phyloP scores from a whole-genome alignment of 92 coral and sea anemone genomes.

The Actinostola sp. region DNA sequence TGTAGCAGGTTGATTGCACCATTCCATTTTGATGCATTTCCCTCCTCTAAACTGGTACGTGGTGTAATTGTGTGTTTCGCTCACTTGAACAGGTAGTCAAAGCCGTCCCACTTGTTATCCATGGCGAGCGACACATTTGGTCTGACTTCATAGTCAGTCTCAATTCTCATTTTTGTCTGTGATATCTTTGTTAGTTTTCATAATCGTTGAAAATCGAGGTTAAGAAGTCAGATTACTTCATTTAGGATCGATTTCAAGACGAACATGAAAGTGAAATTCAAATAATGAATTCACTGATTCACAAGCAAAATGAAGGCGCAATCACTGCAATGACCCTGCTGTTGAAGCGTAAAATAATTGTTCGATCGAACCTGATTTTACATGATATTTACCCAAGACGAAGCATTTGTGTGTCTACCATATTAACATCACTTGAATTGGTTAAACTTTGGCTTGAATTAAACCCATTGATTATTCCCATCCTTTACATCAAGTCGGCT shows the following conservation, averaged over 20 bases:
- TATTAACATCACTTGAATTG: slow-evolving; percentile 36
- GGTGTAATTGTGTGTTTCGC: not conserved
- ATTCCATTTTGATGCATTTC: too few species aligned
- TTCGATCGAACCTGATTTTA: slow-evolving; percentile 8
- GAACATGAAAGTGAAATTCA: not conserved
- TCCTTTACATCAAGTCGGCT: not conserved
- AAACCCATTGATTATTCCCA: not conserved
- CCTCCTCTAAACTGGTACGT: not conserved
- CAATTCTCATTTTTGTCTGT: not conserved
- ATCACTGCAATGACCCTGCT: too few species aligned
- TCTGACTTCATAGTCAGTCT: not conserved
- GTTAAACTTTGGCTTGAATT: slow-evolving; percentile 22
- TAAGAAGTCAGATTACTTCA: too few species aligned
- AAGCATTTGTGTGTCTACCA: slow-evolving; percentile 20
- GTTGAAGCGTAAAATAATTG: not conserved
- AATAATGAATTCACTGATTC: too few species aligned
- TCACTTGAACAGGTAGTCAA: slow-evolving; percentile 4
- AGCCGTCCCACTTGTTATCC: slow-evolving; percentile 5
- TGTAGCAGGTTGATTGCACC: not conserved
- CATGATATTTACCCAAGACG: slow-evolving; percentile 40
- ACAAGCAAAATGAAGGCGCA: too few species aligned
- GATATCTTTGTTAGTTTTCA: not conserved
- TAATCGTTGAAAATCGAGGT: too few species aligned
- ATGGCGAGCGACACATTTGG: not conserved
- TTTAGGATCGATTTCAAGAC: too few species aligned